phyloP scores from a whole-genome alignment of 2,888 invertebrate species.

The Callyntrura guangdongensis region DNA sequence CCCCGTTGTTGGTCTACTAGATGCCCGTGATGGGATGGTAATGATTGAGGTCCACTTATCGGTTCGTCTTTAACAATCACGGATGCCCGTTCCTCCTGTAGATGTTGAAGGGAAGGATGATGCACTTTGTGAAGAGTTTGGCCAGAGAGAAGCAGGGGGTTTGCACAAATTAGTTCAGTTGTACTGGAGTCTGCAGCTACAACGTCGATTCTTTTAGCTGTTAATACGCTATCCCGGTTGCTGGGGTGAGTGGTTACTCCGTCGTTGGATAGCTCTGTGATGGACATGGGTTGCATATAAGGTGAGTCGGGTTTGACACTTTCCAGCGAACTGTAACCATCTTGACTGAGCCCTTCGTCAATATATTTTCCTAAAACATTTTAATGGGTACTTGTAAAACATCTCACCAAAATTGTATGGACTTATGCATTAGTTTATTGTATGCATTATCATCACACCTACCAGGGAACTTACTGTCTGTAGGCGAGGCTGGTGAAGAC shows the following conservation, averaged over 20 bases:
- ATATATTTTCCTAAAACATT: slow-evolving; percentile 57
- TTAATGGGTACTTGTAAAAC: no score
- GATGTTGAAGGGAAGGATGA: neutral
- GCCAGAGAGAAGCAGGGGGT: slow-evolving; percentile 64
- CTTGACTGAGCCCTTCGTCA: slow-evolving; percentile 71
- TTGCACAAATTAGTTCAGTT: slow-evolving; percentile 70
- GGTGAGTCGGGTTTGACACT: slow-evolving; percentile 66
- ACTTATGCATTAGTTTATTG: neutral
- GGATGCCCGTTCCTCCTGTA: slow-evolving; percentile 82
- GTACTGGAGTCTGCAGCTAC: slow-evolving; percentile 83
- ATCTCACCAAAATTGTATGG: no score
- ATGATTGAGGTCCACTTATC: slow-evolving; percentile 45
- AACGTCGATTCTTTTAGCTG: slow-evolving; percentile 78
- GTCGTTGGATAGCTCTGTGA: slow-evolving; percentile 74
- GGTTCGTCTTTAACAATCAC: slow-evolving; percentile 84
- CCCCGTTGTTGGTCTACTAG: neutral
- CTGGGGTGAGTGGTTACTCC: slow-evolving; percentile 55
- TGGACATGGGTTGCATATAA: slow-evolving; percentile 71
- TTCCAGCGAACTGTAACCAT: slow-evolving; percentile 74
- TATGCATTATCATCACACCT: neutral
- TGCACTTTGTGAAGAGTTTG: slow-evolving; percentile 26
- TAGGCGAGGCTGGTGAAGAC: slow-evolving; percentile 64
- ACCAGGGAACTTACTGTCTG: slow-evolving; percentile 52
- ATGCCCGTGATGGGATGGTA: slow-evolving; percentile 12
- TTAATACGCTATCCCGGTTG: slow-evolving; percentile 60